Evolutionary conservation across 2,797 vertebrate species (phyloP).

Genomic region (Odontamblyopus rebecca): DNA sequence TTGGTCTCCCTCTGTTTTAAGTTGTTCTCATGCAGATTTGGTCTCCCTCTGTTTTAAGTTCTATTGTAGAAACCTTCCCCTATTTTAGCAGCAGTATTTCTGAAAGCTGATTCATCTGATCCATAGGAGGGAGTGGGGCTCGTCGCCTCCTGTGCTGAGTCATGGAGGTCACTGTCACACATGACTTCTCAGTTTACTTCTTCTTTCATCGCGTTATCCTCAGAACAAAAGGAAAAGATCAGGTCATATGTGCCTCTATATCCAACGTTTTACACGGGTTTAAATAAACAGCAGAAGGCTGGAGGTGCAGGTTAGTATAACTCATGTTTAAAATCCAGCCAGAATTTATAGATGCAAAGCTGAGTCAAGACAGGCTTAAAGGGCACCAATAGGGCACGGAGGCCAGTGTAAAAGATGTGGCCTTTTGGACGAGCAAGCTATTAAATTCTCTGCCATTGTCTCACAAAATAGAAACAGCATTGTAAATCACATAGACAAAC

Average conservation of each 20-base stretch:
- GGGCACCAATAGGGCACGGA: neutral
- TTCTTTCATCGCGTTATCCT: slow-evolving; percentile 15
- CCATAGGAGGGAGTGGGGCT: slow-evolving; percentile 37
- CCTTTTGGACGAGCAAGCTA: neutral
- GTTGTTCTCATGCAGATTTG: neutral
- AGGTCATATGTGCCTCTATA: slow-evolving; percentile 7
- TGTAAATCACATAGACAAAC: neutral
- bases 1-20: slow-evolving; percentile 7
- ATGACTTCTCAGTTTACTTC: slow-evolving; percentile 30
- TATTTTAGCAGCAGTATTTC: slow-evolving; percentile 50
- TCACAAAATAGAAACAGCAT: no score
- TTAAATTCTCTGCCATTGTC: neutral
- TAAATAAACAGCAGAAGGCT: neutral
- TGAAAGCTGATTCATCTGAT: slow-evolving; percentile 58
- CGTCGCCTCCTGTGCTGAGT: slow-evolving; percentile 46
- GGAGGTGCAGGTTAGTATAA: neutral
- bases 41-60: slow-evolving; percentile 6
- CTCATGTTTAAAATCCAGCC: neutral
- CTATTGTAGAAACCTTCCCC: neutral
- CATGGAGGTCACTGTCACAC: slow-evolving; percentile 32
- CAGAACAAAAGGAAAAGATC: slow-evolving; percentile 27
- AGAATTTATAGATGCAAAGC: neutral
- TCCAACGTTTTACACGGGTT: neutral
- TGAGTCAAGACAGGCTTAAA: neutral
- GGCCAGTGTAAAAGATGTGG: neutral